phyloP scores from a whole-genome alignment of 2,113 vertebrate genomes.

The Coregonus clupeaformis region DNA sequence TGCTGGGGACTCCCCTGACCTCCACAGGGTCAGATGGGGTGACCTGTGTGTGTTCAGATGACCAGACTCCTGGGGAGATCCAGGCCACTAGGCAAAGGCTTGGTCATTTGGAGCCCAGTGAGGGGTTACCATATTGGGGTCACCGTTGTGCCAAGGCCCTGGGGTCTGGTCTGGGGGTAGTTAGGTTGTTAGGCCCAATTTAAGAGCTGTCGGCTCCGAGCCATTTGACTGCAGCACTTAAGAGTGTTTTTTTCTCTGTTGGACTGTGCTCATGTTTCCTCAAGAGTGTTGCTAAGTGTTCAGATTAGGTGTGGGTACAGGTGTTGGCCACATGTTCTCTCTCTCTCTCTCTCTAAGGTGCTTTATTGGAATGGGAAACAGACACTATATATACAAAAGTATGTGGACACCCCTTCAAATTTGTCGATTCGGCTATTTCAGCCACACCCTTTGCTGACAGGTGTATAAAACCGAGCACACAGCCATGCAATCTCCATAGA shows the following conservation, averaged over 20 bases:
- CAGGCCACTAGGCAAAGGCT: conserved; percentile 18
- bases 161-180: conserved; percentile 27
- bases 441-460: no score
- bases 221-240: conserved; percentile 43
- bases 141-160: conserved; percentile 14
- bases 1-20: conserved; percentile 44
- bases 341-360: not conserved
- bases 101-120: conserved; percentile 35
- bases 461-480: no score
- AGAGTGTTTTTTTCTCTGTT: conserved; percentile 24
- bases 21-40: conserved; percentile 41
- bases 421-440: no score
- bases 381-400: no score
- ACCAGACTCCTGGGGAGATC: conserved; percentile 54
- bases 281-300: conserved; percentile 37
- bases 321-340: conserved; percentile 66
- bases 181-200: conserved; percentile 30
- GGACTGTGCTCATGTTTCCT: conserved; percentile 45
- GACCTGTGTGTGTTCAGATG: conserved; percentile 42
- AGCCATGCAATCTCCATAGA: no score
- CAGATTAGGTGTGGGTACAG: conserved; percentile 57
- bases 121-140: conserved; percentile 27
- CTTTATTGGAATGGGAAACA: no score
- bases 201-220: conserved; percentile 38
- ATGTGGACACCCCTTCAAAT: no score